A percentile compares a stretch with the other conserved stretches of the same genome.
Conservation (phyloP, 2,888 invertebrate genomes). For the Tanytarsus gracilentus region DNA sequence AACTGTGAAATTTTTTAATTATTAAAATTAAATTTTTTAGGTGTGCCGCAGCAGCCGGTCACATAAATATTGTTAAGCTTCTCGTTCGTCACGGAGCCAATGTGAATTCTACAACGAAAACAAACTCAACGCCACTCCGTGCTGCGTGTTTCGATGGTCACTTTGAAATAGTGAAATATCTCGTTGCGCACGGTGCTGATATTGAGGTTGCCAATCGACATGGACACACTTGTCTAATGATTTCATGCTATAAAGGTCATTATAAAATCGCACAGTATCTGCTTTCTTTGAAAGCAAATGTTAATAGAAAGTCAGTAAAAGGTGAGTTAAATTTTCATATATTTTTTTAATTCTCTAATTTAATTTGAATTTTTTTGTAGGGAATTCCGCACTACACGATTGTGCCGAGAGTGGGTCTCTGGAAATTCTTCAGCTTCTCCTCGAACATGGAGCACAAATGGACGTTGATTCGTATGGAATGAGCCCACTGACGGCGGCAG, state of each 20-base stretch:
- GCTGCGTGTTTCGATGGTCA: slow-evolving; percentile 98
- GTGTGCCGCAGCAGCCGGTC: slow-evolving; percentile 96
- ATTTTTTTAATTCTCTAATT: background rate
- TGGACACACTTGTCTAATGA: slow-evolving; percentile 96
- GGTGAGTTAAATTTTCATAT: slow-evolving; percentile 32
- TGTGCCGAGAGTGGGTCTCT: slow-evolving; percentile 94
- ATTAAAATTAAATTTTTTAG: slow-evolving; percentile 43
- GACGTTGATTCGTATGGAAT: slow-evolving; percentile 92
- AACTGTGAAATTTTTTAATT: background rate
- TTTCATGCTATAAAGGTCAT: slow-evolving; percentile 94
- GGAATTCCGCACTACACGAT: slow-evolving; percentile 95
- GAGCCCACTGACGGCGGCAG: slow-evolving; percentile 90
- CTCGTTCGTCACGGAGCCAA: slow-evolving; percentile 77
- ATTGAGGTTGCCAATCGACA: slow-evolving; percentile 93
- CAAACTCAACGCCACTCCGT: slow-evolving; percentile 87
- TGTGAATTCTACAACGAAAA: slow-evolving; percentile 88
- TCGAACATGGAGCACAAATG: slow-evolving; percentile 83
- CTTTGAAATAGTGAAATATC: slow-evolving; percentile 85
- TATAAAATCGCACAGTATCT: slow-evolving; percentile 83
- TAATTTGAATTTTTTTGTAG: slow-evolving; percentile 35
- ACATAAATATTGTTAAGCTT: slow-evolving; percentile 74
- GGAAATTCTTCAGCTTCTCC: slow-evolving; percentile 80
- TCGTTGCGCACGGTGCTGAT: slow-evolving; percentile 86
- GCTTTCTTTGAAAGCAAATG: slow-evolving; percentile 75
- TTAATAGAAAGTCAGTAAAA: slow-evolving; percentile 86